Evolutionary conservation across 2,888 invertebrate species (phyloP).

Genomic region (Ashinkailepas kermadecensis): DNA sequence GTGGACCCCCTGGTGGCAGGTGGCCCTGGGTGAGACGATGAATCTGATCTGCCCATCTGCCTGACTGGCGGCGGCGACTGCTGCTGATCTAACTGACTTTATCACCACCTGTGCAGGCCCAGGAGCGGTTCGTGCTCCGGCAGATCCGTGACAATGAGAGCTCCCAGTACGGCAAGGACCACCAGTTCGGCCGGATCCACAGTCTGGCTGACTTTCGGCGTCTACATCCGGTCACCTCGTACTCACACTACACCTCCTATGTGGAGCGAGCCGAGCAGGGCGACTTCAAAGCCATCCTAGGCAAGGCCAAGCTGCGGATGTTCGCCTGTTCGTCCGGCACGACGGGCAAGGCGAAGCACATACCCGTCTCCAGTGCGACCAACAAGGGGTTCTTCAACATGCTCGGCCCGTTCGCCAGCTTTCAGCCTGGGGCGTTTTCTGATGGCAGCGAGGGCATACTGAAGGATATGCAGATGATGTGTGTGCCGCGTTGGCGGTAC

Average conservation of each 20-base stretch:
- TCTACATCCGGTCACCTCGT: not conserved
- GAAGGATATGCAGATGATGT: not conserved
- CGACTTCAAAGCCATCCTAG: not conserved
- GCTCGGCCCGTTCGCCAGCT: not conserved
- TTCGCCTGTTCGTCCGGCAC: constrained; percentile 2
- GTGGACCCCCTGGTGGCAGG: too few species aligned
- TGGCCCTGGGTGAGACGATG: too few species aligned
- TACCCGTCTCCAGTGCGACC: not conserved
- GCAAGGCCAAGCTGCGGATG: not conserved
- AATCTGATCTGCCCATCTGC: too few species aligned
- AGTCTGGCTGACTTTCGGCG: constrained; percentile 13
- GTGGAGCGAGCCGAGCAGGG: not conserved
- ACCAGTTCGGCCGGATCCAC: constrained; percentile 11
- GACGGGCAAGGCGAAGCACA: not conserved
- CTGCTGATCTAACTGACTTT: too few species aligned
- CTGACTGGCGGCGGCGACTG: too few species aligned
- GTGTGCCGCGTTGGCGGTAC: not conserved
- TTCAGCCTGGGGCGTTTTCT: not conserved
- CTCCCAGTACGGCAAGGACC: not conserved
- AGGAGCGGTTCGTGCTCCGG: not conserved
- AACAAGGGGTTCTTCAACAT: too few species aligned
- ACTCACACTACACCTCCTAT: not conserved
- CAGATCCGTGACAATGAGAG: constrained; percentile 7
- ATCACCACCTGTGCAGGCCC: not conserved
- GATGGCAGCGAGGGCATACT: not conserved